Evolutionary conservation across 1,140 invertebrate genomes (phyloP), one percentile per base, ranked within the genome.

Genomic region (Homalodisca vitripennis): DNA sequence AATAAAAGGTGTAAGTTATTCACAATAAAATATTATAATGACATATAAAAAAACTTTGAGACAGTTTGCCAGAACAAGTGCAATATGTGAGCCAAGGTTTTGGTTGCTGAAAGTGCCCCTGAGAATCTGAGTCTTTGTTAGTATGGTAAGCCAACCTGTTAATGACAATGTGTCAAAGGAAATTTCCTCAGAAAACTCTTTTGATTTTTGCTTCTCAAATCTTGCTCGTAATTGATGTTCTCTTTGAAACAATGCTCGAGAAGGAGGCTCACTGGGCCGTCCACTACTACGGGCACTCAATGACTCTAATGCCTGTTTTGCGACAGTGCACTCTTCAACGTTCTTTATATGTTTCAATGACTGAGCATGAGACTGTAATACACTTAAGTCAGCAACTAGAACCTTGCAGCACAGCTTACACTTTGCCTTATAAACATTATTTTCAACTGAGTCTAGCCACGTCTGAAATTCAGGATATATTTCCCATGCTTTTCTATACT

Each of bases 401-500:
- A 73, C 47, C 46, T 72, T 70, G 22, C 71, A 67, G 66, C 74
- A 75, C 27, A 73, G 67, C 55, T 74, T 68, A 17, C 74, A 75
- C 69, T 62, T 69, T 17, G 74, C 74, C 41, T 75, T 75, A 41
- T 72, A 73, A 32, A 62, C 47, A 48, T 72, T 70, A 41, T 68
- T 70, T 13, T 69, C 65, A 41, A 69, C 68, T 12, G 69, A 57
- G 41, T 67, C 63, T 24, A 75, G 53, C 74, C 74, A 75, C 10
- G 62, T 41, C 46, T 68, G 46, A 31, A 73, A 75, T 64, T 74
- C 70, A 29, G 73, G 73, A 31, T 71, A 67, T 27, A 72, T 34
- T 63, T 72, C 71, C 74, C 74, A 75, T 34, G 71, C 73, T 63
- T 70, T 66, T 31, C 73, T 65, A 67, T 74, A 74, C 27, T 73